Evolutionary conservation across 2,888 invertebrate species (phyloP).

Genomic region (Onchidella celtica): DNA sequence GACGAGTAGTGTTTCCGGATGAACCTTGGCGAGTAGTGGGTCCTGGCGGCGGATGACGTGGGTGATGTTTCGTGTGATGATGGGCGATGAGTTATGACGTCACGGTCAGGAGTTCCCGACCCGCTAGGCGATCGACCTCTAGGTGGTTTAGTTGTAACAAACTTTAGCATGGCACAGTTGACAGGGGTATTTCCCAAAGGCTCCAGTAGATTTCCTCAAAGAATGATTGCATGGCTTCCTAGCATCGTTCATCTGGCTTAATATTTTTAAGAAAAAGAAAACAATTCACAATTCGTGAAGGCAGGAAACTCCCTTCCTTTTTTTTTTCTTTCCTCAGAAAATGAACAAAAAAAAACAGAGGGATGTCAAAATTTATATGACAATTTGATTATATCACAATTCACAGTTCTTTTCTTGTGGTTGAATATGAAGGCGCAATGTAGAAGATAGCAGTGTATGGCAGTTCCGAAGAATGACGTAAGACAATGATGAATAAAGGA

Average conservation of each 20-base stretch:
- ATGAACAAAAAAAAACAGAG: too few relatives aligned
- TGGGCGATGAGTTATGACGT: neutral
- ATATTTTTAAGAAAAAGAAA: neutral
- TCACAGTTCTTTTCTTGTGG: too few relatives aligned
- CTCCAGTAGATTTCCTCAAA: neutral
- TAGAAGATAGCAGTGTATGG: too few relatives aligned
- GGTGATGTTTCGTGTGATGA: constrained; percentile 17
- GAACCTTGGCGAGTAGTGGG: constrained; percentile 22
- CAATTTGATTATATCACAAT: too few relatives aligned
- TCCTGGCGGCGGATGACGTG: neutral
- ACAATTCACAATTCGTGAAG: too few relatives aligned
- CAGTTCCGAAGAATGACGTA: too few relatives aligned
- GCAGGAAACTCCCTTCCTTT: too few relatives aligned
- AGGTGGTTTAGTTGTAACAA: constrained; percentile 69
- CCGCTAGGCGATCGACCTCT: constrained; percentile 51
- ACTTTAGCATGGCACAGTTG: constrained; percentile 66
- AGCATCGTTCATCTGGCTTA: neutral
- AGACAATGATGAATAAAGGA: too few relatives aligned
- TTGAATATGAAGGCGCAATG: too few relatives aligned
- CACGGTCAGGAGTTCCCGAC: constrained; percentile 40
- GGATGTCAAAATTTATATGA: too few relatives aligned
- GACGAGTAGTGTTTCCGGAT: neutral
- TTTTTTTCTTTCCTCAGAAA: too few relatives aligned
- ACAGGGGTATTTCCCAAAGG: neutral
- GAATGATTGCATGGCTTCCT: neutral